Conservation (phyloP, 2,797 vertebrate genomes). For the Pygocentrus nattereri region DNA sequence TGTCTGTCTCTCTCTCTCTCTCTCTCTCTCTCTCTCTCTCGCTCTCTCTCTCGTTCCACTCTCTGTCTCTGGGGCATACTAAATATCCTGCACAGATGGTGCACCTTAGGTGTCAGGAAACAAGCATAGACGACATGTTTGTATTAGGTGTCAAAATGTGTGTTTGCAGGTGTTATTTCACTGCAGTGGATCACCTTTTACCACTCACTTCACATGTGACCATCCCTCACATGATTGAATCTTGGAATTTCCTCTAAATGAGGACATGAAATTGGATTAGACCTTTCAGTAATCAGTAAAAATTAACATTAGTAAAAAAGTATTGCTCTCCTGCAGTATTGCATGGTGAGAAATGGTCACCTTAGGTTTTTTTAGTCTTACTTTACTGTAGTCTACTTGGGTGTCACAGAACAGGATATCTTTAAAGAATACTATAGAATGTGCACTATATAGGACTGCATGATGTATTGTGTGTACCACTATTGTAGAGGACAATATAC, state of each 20-base stretch:
- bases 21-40: neutral
- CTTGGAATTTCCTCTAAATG: slow-evolving; percentile 10
- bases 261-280: slow-evolving; percentile 1
- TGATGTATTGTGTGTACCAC: no score
- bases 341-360: no score
- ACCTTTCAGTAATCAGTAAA: no score
- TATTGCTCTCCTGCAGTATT: no score
- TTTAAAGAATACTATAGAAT: no score
- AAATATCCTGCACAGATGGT: slow-evolving; percentile 49
- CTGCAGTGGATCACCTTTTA: neutral
- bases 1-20: neutral
- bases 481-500: no score
- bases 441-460: no score
- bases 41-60: neutral
- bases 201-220: slow-evolving; percentile 11
- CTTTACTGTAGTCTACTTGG: no score
- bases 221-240: neutral
- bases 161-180: slow-evolving; percentile 33
- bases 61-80: slow-evolving; percentile 7
- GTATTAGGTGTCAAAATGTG: slow-evolving; percentile 15
- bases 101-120: slow-evolving; percentile 33
- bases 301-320: no score
- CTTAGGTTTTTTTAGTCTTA: no score
- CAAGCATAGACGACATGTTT: slow-evolving; percentile 20
- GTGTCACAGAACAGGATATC: no score